Evolutionary conservation across 2,113 vertebrate genomes (phyloP), one percentile per base, ranked within the genome.

Genomic region (Astur gentilis): DNA sequence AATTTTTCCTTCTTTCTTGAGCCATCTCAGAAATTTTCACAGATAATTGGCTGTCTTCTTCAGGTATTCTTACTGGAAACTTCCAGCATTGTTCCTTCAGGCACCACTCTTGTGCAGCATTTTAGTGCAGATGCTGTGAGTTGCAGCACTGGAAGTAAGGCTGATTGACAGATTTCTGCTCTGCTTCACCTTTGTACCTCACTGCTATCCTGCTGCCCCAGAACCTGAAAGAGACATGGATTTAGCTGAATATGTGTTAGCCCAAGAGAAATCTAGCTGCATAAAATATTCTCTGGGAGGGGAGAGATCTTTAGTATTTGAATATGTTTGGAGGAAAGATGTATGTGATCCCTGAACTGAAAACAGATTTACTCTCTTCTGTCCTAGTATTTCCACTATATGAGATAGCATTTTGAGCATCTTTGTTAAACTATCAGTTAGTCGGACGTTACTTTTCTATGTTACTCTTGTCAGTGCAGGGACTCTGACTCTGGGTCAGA

Each of bases 1-100:
- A 77, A 36, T 60, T 86, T 81, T 73, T 81, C 49, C 27, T 90
- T 82, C n/a, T 52, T 87, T 83, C 44, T 71, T 76, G 42, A 94
- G n/a, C n/a, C 42, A 61, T 52, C 18, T 69, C 62, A 75, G 75
- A 83, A 90, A 61, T 16, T 62, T 34, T 50, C 36, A 80, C 45
- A 70, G 76, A 18, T 52, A 88, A 86, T 27, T 76, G 25, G n/a
- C 31, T 10, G 4, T 83, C 14, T 72, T 86, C 44, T 31, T 69
- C 31, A 21, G 44, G 20, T 20, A 38, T 82, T 72, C 57, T 87
- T 40, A 58, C 17, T 73, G 38, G 36, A 78, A 25, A 73, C 23
- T 44, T 76, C 61, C 45, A 67, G 54, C 31, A 49, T 49, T 0
- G 0, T 90, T 86, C 55, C 27, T 21, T 83, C 7, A 0, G 31